Conservation (phyloP, 2,888 invertebrate genomes). For the Drosophila mettleri region DNA sequence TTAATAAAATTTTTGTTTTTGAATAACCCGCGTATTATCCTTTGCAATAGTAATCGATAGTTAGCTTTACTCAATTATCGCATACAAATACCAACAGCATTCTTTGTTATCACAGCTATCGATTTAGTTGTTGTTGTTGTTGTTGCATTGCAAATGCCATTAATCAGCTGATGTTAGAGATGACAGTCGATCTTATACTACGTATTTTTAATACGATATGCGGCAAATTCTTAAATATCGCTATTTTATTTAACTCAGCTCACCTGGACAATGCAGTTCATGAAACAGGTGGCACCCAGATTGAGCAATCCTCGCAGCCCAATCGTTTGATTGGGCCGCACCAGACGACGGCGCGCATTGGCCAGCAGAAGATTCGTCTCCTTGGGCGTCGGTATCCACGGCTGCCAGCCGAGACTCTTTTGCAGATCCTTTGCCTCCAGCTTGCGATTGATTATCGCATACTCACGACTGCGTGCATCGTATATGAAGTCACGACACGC, state of each 20-base stretch:
- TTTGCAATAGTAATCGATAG: background rate
- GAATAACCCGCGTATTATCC: background rate
- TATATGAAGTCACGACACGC: slow-evolving; percentile 97
- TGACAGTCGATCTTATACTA: background rate
- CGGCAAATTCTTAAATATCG: background rate
- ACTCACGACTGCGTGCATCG: slow-evolving; percentile 89
- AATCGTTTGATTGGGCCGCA: slow-evolving; percentile 93
- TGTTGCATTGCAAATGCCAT: background rate
- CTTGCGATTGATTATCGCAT: slow-evolving; percentile 86
- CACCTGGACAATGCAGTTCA: slow-evolving; percentile 98
- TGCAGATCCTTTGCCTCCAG: slow-evolving; percentile 88
- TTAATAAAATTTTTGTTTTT: too few species aligned
- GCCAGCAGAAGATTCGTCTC: slow-evolving; percentile 91
- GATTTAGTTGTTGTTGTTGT: background rate
- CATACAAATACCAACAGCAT: background rate
- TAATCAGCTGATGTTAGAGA: background rate
- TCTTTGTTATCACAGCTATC: background rate
- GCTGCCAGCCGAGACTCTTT: slow-evolving; percentile 88
- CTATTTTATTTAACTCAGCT: slow-evolving; percentile 5
- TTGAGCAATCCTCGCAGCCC: slow-evolving; percentile 97
- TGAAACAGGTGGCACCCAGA: slow-evolving; percentile 98
- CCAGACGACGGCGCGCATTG: slow-evolving; percentile 91
- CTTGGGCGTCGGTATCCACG: slow-evolving; percentile 92
- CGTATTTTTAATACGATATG: background rate
- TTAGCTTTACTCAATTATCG: background rate